Base-by-base conservation (phyloP, 1,140 invertebrate genomes). In the Lordiphosa clarofinis region DNA sequence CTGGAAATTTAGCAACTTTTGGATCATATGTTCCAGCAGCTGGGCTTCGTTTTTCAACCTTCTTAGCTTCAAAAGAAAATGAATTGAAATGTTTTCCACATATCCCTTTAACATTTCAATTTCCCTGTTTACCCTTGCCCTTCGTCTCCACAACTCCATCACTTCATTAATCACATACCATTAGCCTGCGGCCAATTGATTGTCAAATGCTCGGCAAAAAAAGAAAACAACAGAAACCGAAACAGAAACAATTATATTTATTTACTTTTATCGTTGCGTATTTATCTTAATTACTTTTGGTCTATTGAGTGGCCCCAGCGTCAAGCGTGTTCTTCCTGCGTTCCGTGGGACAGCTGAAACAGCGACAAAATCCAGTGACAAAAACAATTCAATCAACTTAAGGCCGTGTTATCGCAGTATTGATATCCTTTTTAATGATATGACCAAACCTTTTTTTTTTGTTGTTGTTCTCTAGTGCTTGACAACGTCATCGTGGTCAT, bases 241-340 rank as follows among this genome's bases (percentile, higher is more conserved):
- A 19, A 59, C 21, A 42, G 52, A 84, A 71, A 84, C 69, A 86
- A 84, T 86, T 84, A 84, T 86, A 86, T 78, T 84, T 84, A 86
- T 86, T 78, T 84, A 73, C 57, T 66, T 73, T 73, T 84, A 84
- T 84, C 78, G 79, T 58, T 61, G 73, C 78, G 70, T 86, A 84
- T 84, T 78, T 86, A 84, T 84, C 78, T 84, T 84, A 84, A 84
- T 84, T 84, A 84, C 79, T 86, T 84, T 79, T 84, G 67, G 71
- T 70, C 65, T 66, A 69, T 78, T 82, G 78, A 84, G 61, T 86
- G 73, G 44, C 36, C 37, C 50, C 39, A 19, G 38, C 40, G 40
- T 49, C 33, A 24, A 44, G 24, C 62, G 53, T 60, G 68, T 64
- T 66, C 40, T 66, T 46, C 9, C n/a, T 28, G 8, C 42, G 61